A percentile compares a stretch with the other conserved stretches of the same genome.
phyloP scores from a whole-genome alignment of 1,140 invertebrate genomes.

The Drosophila pachea region DNA sequence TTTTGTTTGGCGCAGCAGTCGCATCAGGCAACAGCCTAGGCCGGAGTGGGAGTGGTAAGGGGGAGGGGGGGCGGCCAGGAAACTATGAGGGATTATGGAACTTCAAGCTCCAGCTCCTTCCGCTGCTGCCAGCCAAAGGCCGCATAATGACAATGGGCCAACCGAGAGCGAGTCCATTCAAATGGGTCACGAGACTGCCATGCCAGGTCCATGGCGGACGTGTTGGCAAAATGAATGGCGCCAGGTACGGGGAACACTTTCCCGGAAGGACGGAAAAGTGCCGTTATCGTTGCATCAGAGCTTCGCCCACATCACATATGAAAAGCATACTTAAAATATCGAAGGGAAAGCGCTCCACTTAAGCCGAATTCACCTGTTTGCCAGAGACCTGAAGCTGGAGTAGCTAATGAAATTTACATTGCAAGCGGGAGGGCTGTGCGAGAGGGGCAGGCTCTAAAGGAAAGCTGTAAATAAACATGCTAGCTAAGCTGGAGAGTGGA shows the following conservation, averaged over 20 bases:
- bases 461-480: background rate
- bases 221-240: conserved; percentile 43
- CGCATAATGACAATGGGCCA: conserved; percentile 52
- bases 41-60: conserved; percentile 50
- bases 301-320: background rate
- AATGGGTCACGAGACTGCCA: conserved; percentile 38
- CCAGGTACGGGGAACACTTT: background rate
- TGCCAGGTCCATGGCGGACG: conserved; percentile 21
- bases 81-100: conserved; percentile 69
- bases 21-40: conserved; percentile 43
- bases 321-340: conserved; percentile 11
- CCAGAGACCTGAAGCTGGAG: conserved; percentile 1
- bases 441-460: background rate
- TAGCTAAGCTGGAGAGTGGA: no score
- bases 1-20: conserved; percentile 52
- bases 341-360: conserved; percentile 17
- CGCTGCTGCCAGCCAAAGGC: conserved; percentile 30
- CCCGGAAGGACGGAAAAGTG: conserved; percentile 2
- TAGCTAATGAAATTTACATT: conserved; percentile 18
- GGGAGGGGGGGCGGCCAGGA: conserved; percentile 62
- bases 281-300: conserved; percentile 15
- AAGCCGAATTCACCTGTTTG: conserved; percentile 3
- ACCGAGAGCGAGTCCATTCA: conserved; percentile 15
- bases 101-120: background rate
- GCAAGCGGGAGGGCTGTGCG: background rate